Evolutionary conservation across 2,113 vertebrate genomes (phyloP).

Genomic region (Gymnorhina tibicen): DNA sequence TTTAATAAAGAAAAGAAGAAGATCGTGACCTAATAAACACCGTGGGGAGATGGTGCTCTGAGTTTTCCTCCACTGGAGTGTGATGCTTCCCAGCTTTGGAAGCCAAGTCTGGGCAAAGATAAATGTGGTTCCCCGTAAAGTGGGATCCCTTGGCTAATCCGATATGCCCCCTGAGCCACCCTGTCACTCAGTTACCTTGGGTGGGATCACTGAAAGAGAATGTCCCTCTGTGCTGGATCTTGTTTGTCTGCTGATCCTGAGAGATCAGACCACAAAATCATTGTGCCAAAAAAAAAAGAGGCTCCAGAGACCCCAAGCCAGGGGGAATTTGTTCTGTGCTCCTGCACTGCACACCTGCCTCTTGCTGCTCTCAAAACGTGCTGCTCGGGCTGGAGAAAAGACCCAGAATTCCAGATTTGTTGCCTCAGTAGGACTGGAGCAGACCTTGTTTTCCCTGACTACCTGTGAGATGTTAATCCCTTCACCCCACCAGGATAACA

Average conservation of each 20-base stretch:
- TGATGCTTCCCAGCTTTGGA: neutral
- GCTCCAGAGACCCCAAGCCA: neutral
- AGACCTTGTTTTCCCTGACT: neutral
- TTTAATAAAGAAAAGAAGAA: neutral
- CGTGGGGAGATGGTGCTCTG: neutral
- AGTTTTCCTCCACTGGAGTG: neutral
- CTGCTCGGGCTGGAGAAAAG: neutral
- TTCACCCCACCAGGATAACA: fast-evolving
- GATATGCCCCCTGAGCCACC: fast-evolving
- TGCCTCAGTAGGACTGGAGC: neutral
- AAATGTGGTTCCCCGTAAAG: neutral
- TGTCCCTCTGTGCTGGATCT: neutral
- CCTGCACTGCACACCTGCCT: neutral
- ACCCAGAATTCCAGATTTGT: neutral
- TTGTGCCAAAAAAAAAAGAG: neutral
- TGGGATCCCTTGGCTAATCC: neutral
- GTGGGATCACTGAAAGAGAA: neutral
- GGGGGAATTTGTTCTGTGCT: neutral
- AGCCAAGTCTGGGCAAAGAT: neutral
- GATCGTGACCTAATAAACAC: neutral
- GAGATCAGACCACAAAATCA: neutral
- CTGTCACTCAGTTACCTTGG: fast-evolving
- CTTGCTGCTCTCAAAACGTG: neutral
- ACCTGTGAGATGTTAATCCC: neutral
- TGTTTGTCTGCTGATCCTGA: neutral